Conservation (phyloP, 2,797 vertebrate genomes). For the Hydrophis major region DNA sequence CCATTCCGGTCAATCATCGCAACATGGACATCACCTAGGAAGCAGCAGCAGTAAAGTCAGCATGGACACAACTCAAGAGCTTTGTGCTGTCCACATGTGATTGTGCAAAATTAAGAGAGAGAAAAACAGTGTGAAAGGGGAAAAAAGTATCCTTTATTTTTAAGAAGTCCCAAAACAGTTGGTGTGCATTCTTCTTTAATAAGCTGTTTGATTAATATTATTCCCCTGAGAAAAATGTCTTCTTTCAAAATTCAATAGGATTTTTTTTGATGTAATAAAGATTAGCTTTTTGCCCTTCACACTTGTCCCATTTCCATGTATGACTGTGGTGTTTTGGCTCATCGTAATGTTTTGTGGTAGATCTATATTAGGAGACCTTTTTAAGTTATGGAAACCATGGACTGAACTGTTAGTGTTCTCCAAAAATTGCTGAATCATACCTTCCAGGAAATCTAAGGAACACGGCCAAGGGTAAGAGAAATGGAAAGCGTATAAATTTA, state of each 20-base stretch:
- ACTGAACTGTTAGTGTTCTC: not conserved
- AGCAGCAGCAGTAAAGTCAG: not conserved
- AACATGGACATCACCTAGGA: constrained; percentile 87
- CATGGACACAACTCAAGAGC: not conserved
- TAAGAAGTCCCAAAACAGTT: not conserved
- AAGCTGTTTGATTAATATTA: not conserved
- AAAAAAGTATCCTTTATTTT: not conserved
- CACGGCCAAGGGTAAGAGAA: not conserved
- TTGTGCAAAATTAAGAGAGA: not conserved
- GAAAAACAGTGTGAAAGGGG: not conserved
- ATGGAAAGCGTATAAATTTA: not conserved
- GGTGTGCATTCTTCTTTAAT: not conserved
- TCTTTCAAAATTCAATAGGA: not conserved
- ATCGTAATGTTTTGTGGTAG: not conserved
- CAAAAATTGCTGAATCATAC: not conserved
- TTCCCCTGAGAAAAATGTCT: not conserved
- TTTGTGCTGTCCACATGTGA: too few relatives aligned
- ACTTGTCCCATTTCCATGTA: not conserved
- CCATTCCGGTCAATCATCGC: constrained; percentile 88
- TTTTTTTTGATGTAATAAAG: not conserved
- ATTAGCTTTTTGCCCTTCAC: not conserved
- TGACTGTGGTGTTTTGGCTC: not conserved
- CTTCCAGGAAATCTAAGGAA: not conserved
- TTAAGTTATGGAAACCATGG: not conserved
- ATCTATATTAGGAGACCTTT: not conserved